These are phyloP conservation scores for Xylocampa areola DNA, from an alignment of 2,888 invertebrate species.

Conservation along the genomic window DNA sequence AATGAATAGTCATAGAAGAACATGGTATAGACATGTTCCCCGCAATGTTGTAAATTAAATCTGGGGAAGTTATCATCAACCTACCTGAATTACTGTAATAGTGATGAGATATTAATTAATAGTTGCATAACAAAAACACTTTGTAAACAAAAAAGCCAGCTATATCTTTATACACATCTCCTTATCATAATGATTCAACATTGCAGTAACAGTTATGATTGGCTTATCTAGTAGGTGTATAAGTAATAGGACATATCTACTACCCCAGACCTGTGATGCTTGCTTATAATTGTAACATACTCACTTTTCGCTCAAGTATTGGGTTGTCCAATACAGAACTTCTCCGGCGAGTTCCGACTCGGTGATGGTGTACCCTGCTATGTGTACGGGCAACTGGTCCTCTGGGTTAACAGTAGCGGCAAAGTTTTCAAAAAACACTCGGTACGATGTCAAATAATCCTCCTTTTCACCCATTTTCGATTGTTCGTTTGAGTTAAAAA, in stretches of 20 bases:
- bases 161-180: constrained; percentile 7
- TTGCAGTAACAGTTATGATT: constrained; percentile 36
- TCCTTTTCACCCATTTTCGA: constrained; percentile 89
- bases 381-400: constrained; percentile 93
- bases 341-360: constrained; percentile 93
- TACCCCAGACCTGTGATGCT: constrained; percentile 2
- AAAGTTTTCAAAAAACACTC: constrained; percentile 93
- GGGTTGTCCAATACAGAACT: constrained; percentile 93
- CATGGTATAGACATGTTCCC: too few relatives aligned
- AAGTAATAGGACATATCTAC: constrained; percentile 31
- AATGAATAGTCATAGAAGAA: too few relatives aligned
- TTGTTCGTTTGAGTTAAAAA: constrained; percentile 49
- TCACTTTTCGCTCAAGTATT: constrained; percentile 94
- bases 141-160: constrained; percentile 6
- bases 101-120: too few relatives aligned
- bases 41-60: too few relatives aligned
- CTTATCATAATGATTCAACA: constrained; percentile 42
- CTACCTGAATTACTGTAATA: too few relatives aligned
- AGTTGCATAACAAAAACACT: constrained; percentile 13
- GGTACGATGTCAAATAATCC: constrained; percentile 92
- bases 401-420: constrained; percentile 92
- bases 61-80: too few relatives aligned
- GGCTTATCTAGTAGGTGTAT: constrained; percentile 52
- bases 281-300: constrained; percentile 65
- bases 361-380: constrained; percentile 92